These are phyloP conservation scores for Drosophila peninsularis DNA, from an alignment of 2,888 invertebrate species.

Conservation along the genomic window DNA sequence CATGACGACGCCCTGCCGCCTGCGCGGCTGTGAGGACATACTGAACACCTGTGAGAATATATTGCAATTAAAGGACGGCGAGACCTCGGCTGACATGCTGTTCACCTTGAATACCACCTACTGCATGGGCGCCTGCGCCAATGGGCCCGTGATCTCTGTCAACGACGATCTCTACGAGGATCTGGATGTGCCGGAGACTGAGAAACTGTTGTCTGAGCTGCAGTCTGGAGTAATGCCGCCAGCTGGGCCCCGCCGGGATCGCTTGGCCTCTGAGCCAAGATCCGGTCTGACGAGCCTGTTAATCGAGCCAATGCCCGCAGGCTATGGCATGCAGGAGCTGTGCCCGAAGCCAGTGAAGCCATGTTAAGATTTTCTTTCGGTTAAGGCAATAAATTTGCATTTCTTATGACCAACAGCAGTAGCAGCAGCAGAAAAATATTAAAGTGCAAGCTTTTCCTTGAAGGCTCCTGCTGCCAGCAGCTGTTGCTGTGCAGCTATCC, in stretches of 20 bases:
- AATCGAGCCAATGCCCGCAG: conserved; percentile 43
- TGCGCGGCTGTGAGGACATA: conserved; percentile 46
- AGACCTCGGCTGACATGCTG: conserved; percentile 61
- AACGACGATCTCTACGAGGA: conserved; percentile 65
- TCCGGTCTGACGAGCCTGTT: conserved; percentile 35
- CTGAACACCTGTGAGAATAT: conserved; percentile 29
- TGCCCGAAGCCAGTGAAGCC: conserved; percentile 10
- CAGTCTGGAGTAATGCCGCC: conserved; percentile 27
- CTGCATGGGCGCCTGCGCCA: conserved; percentile 60
- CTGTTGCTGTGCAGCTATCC: conserved; percentile 64
- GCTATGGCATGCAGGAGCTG: conserved; percentile 51
- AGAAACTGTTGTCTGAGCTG: conserved; percentile 28
- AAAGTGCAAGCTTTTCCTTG: conserved; percentile 10
- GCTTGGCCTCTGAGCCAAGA: conserved; percentile 49
- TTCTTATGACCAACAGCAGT: conserved; percentile 16
- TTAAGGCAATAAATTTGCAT: conserved; percentile 55
- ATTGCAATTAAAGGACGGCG: conserved; percentile 29
- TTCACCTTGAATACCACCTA: conserved; percentile 42
- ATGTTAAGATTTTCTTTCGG: conserved; percentile 22
- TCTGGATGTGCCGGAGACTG: conserved; percentile 24
- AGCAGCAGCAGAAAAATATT: conserved; percentile 4
- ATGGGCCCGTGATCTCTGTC: conserved; percentile 53
- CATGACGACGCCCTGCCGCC: conserved; percentile 49
- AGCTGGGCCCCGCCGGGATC: conserved; percentile 42
- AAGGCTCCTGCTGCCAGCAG: conserved; percentile 48